Conservation (phyloP, 1,140 invertebrate species). For the Gonatopus flavifemur region DNA sequence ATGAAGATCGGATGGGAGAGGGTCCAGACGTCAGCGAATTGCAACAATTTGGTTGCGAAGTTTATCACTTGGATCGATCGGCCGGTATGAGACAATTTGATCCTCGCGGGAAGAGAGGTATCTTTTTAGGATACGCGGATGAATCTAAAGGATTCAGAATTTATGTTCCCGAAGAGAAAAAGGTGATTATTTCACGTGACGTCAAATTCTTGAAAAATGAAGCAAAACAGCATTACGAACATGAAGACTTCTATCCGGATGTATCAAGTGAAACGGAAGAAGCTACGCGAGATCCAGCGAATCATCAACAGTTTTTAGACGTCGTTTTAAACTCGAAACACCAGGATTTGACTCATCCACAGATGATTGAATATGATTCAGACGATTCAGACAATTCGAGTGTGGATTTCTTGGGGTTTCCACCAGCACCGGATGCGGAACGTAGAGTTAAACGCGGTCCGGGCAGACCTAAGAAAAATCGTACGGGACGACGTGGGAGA, state of each 20-base stretch:
- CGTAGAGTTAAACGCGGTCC: not conserved
- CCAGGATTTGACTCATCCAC: not conserved
- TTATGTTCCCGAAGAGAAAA: constrained; percentile 12
- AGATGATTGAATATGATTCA: not conserved
- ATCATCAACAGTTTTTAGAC: too few relatives aligned
- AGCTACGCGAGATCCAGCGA: not conserved
- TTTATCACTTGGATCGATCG: constrained; percentile 18
- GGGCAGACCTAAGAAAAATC: constrained; percentile 9
- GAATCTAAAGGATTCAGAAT: constrained; percentile 12
- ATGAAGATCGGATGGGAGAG: not conserved
- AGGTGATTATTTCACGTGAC: constrained; percentile 18
- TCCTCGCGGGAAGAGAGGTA: constrained; percentile 21
- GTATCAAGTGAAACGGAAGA: not conserved
- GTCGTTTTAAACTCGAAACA: too few relatives aligned
- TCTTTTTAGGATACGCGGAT: constrained; percentile 19
- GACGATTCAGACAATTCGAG: not conserved
- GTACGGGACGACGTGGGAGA: constrained; percentile 1
- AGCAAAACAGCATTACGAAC: not conserved
- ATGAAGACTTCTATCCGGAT: not conserved
- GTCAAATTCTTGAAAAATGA: constrained; percentile 23
- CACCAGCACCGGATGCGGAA: not conserved
- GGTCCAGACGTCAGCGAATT: not conserved
- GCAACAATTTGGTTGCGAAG: not conserved
- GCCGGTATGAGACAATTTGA: constrained; percentile 21
- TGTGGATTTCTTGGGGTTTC: not conserved